Percentiles rank a stretch among this genome's conserved stretches.
These are phyloP conservation scores for human DNA, from an alignment of 2,113 vertebrate species.

Conservation along the genomic window GRCh38 chr20:8685001-8685500, in stretches of 20 bases:
- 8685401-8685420: neutral
- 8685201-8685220: neutral
- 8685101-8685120: neutral
- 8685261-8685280: neutral
- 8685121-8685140: neutral
- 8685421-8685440: neutral
- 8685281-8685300: neutral
- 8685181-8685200: neutral
- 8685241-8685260: neutral
- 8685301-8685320: neutral
- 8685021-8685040: slow-evolving; percentile 97
- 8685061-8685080: slow-evolving; percentile 99
- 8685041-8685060: slow-evolving; percentile 99
- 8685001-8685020: slow-evolving; percentile 99
- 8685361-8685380: neutral
- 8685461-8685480: too few relatives aligned
- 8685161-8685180: neutral
- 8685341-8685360: neutral
- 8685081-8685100: neutral
- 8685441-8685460: neutral
- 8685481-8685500: fast-evolving
- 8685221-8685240: neutral
- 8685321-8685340: neutral
- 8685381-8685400: neutral
- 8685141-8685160: neutral